Base-by-base conservation (phyloP, 2,888 invertebrate genomes). In the Ametastegia equiseti region DNA sequence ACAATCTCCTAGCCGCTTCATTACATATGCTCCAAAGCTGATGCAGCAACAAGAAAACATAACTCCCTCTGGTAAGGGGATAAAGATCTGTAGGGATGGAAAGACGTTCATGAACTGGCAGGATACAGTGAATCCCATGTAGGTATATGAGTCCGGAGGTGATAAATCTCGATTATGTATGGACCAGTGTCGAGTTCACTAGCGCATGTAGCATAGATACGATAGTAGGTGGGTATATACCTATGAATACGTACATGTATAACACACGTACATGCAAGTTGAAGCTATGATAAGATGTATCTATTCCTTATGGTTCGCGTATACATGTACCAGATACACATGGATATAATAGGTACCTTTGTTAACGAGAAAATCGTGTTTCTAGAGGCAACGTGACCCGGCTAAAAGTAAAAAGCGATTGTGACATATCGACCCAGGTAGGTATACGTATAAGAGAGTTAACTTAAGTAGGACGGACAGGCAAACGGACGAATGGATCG, bases 291-390 rank as follows among this genome's bases (percentile, higher is more conserved):
- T n/a, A n/a, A n/a, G n/a, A n/a, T n/a, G n/a, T n/a, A n/a, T n/a
- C n/a, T n/a, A n/a, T n/a, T n/a, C n/a, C n/a, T n/a, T n/a, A n/a
- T n/a, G n/a, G n/a, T n/a, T n/a, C n/a, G n/a, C n/a, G n/a, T n/a
- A n/a, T n/a, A n/a, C n/a, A n/a, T n/a, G n/a, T n/a, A 33, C 15
- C n/a, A 39, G 39, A 27, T 45, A 69, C 11, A 69, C 50, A 36
- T 30, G 50, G 47, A 33, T 19, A 75, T 75, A 75, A 75, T 54
- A 23, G 75, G 19, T 54, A 54, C 75, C 75, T 54, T 75, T 75
- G 75, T 75, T 75, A 75, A 75, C 75, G 75, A 75, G 75, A 75
- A 75, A 75, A 75, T 75, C 75, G 75, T 75, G 75, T 75, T 75
- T 75, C 75, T 54, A 75, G 50, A 75, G n/a, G 75, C 33, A 75